Conservation (phyloP, 2,113 vertebrate species). For the Embiotoca jacksoni region DNA sequence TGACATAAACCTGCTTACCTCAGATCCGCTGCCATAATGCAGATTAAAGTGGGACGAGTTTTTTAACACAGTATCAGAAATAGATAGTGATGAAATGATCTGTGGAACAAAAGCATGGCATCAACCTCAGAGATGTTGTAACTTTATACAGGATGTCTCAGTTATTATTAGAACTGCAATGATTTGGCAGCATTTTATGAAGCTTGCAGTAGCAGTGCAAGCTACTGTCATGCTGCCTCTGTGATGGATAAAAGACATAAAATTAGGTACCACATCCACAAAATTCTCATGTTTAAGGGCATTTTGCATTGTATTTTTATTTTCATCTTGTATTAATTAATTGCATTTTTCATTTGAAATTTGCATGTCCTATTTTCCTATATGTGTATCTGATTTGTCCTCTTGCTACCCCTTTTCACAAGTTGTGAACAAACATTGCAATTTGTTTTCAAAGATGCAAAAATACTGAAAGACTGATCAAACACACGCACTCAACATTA, state of each 20-base stretch:
- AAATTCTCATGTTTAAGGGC: too few species aligned
- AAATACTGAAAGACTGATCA: too few species aligned
- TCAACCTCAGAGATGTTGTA: slow-evolving; percentile 36
- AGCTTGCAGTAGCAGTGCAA: neutral
- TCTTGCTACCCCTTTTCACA: too few species aligned
- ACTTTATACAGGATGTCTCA: neutral
- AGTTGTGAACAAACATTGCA: too few species aligned
- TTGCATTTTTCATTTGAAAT: too few species aligned
- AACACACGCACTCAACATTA: too few species aligned
- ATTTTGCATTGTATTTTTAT: too few species aligned
- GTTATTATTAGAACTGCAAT: slow-evolving; percentile 25
- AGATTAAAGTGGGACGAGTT: slow-evolving; percentile 55
- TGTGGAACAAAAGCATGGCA: slow-evolving; percentile 5
- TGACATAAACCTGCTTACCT: slow-evolving; percentile 60
- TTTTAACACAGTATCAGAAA: slow-evolving; percentile 39
- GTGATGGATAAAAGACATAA: neutral
- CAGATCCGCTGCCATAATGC: slow-evolving; percentile 42
- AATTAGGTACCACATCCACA: too few species aligned
- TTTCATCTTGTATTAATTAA: too few species aligned
- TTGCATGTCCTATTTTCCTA: too few species aligned
- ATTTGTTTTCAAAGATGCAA: too few species aligned
- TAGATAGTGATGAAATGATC: slow-evolving; percentile 43
- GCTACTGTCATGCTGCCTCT: neutral
- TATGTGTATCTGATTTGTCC: too few species aligned
- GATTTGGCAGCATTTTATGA: neutral